These are phyloP conservation scores for Xestoiulus laeticollis DNA, from an alignment of 2,888 invertebrate species.

Conservation along the genomic window DNA sequence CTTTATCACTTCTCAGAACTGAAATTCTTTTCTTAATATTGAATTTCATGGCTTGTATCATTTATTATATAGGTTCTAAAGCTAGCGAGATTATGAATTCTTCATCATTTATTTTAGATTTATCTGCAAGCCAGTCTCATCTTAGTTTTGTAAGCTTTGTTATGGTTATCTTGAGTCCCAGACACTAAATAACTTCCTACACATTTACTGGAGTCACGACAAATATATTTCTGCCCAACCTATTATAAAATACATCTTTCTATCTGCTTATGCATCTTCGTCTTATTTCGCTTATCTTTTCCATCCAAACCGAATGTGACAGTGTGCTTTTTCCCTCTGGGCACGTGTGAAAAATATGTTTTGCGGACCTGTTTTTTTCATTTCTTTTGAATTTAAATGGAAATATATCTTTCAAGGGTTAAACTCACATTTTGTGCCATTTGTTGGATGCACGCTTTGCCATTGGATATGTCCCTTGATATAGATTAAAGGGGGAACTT, in stretches of 20 bases:
- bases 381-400: constrained; percentile 18
- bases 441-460: neutral
- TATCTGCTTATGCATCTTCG: constrained; percentile 14
- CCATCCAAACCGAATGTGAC: constrained; percentile 21
- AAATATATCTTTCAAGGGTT: constrained; percentile 37
- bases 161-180: neutral
- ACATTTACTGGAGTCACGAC: neutral
- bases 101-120: neutral
- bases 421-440: neutral
- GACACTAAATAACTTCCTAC: constrained; percentile 2
- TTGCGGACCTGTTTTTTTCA: neutral
- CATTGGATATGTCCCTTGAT: neutral
- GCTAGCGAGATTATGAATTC: neutral
- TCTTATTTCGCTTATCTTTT: neutral
- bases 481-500: neutral
- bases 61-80: no score
- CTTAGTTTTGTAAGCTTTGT: neutral
- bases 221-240: neutral
- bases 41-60: no score
- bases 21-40: no score
- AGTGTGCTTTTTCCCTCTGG: neutral
- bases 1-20: neutral
- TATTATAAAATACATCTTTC: neutral
- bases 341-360: neutral
- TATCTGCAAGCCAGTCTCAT: neutral